These are phyloP conservation scores for Tor tambroides DNA, from an alignment of 2,113 vertebrate species.

Conservation along the genomic window DNA sequence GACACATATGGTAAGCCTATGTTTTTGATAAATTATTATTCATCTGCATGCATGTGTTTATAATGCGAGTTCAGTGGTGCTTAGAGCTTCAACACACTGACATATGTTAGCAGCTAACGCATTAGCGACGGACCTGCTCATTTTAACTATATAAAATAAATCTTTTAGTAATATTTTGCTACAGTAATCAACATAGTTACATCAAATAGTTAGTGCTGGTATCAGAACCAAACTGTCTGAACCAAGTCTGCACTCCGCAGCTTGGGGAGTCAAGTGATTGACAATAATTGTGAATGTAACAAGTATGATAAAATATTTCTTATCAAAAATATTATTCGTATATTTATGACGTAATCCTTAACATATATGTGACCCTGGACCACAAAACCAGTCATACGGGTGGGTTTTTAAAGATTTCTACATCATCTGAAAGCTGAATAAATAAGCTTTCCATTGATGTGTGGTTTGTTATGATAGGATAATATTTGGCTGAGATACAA, in stretches of 20 bases:
- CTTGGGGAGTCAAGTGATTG: not conserved
- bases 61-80: not conserved
- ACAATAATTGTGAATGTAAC: not conserved
- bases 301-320: not conserved
- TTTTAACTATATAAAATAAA: not conserved
- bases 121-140: not conserved
- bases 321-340: not conserved
- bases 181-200: not conserved
- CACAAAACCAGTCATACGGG: too few species aligned
- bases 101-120: conserved; percentile 28
- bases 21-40: not conserved
- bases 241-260: not conserved
- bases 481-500: too few species aligned
- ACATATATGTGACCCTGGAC: too few species aligned
- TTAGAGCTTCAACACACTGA: not conserved
- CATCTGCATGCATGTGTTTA: not conserved
- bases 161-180: not conserved
- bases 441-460: too few species aligned
- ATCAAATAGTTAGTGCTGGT: not conserved
- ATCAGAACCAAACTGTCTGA: not conserved
- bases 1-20: conserved; percentile 77
- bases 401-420: too few species aligned
- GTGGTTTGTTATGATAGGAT: too few species aligned
- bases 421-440: too few species aligned
- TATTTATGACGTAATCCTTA: not conserved